Conservation (phyloP, 2,113 vertebrate genomes). For the Piprites chloris region DNA sequence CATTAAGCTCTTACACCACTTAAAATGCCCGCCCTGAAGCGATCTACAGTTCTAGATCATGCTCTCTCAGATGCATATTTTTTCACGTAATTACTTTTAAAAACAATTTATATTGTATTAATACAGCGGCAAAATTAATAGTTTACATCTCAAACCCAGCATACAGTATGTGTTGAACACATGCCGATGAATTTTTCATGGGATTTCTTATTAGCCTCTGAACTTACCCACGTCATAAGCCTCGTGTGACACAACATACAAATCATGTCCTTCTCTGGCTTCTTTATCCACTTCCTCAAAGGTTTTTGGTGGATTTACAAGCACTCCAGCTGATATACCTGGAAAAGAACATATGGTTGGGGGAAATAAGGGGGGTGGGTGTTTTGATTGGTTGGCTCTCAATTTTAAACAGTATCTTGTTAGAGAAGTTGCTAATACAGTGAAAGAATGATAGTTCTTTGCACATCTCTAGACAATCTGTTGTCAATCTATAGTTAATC, state of each 20-base stretch:
- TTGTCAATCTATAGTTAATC: neutral
- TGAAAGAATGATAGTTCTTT: neutral
- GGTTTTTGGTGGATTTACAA: constrained; percentile 83
- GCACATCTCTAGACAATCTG: neutral
- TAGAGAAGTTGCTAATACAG: neutral
- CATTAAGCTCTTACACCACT: neutral
- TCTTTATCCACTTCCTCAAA: constrained; percentile 76
- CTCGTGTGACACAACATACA: constrained; percentile 78
- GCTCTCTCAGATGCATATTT: neutral
- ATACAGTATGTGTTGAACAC: neutral
- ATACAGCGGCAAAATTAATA: neutral
- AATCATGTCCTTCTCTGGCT: constrained; percentile 69
- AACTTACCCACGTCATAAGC: constrained; percentile 74
- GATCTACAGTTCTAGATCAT: neutral
- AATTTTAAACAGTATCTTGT: neutral
- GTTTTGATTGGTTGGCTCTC: neutral
- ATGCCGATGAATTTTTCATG: neutral
- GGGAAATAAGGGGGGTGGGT: neutral
- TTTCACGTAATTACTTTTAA: neutral
- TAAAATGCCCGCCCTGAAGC: neutral
- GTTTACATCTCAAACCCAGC: neutral
- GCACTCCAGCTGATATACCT: constrained; percentile 59
- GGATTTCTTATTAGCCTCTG: neutral
- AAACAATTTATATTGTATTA: neutral
- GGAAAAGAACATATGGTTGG: neutral